Conservation (phyloP, 2,797 vertebrate genomes). For the Amblyopsis hoosieri region DNA sequence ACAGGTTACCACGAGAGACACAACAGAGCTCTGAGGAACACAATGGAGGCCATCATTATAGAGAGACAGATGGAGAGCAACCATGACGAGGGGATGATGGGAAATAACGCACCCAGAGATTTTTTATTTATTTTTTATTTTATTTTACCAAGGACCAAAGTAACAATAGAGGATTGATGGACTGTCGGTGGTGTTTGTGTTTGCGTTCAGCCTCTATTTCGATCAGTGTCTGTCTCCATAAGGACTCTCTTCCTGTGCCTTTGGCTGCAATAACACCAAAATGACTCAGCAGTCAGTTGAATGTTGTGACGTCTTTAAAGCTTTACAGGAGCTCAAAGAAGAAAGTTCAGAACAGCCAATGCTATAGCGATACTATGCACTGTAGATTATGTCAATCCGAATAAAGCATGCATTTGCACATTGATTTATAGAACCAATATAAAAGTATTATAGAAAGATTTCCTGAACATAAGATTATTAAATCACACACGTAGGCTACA, state of each 20-base stretch:
- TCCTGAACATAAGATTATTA: too few relatives aligned
- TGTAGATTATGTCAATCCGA: too few relatives aligned
- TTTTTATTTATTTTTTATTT: background rate
- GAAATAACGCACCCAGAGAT: background rate
- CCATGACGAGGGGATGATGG: background rate
- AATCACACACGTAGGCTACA: too few relatives aligned
- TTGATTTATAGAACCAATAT: too few relatives aligned
- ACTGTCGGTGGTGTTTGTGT: background rate
- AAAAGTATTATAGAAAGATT: too few relatives aligned
- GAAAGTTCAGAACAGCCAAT: too few relatives aligned
- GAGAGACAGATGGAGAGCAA: background rate
- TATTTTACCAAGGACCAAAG: background rate
- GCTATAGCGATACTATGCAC: too few relatives aligned
- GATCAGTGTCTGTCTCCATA: background rate
- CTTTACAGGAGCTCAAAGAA: background rate
- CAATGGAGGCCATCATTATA: background rate
- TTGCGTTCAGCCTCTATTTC: background rate
- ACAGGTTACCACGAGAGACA: slow-evolving; percentile 20
- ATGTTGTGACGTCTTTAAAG: background rate
- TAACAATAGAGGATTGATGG: background rate
- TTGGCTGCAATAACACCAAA: background rate
- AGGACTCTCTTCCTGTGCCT: background rate
- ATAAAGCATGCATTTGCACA: too few relatives aligned
- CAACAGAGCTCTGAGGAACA: background rate
- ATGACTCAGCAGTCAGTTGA: background rate